A percentile compares a stretch with the other conserved stretches of the same genome.
phyloP scores from a whole-genome alignment of 2,797 vertebrate species.

The Molossus molossus region DNA sequence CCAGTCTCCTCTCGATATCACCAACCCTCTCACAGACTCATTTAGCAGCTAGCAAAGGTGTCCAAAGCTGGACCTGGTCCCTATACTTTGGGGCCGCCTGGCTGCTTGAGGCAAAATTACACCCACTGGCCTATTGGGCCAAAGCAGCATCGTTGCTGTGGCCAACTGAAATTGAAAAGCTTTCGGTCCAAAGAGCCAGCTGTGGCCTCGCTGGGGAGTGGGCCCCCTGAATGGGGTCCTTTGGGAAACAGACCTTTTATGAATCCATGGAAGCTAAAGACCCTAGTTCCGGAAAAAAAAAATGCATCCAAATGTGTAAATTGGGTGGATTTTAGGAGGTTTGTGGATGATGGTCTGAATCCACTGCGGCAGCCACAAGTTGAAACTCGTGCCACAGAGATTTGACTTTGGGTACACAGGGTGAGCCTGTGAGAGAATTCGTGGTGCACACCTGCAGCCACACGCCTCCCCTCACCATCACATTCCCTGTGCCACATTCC shows the following conservation, averaged over 20 bases:
- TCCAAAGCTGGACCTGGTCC: neutral
- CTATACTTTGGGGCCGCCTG: neutral
- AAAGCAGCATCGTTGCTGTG: neutral
- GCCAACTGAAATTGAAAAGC: neutral
- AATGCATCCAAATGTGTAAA: neutral
- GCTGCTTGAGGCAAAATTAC: neutral
- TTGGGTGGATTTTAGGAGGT: neutral
- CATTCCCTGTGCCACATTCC: neutral
- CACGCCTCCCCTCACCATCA: neutral
- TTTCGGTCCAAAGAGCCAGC: neutral
- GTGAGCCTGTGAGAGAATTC: rapidly evolving
- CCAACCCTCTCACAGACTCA: too few species aligned
- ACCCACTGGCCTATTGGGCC: neutral
- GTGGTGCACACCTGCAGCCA: neutral
- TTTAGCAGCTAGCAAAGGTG: neutral
- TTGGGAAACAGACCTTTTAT: neutral
- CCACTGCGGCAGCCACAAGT: neutral
- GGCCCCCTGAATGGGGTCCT: neutral
- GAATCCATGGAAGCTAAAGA: neutral
- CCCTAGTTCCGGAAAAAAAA: neutral
- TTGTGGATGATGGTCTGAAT: neutral
- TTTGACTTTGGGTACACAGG: neutral
- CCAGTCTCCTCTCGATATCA: neutral
- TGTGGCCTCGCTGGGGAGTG: neutral
- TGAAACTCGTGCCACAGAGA: neutral